Percentiles rank a stretch among this genome's conserved stretches.
These are phyloP conservation scores for Cosmopolites sordidus DNA, from an alignment of 2,888 invertebrate genomes.

Conservation along the genomic window DNA sequence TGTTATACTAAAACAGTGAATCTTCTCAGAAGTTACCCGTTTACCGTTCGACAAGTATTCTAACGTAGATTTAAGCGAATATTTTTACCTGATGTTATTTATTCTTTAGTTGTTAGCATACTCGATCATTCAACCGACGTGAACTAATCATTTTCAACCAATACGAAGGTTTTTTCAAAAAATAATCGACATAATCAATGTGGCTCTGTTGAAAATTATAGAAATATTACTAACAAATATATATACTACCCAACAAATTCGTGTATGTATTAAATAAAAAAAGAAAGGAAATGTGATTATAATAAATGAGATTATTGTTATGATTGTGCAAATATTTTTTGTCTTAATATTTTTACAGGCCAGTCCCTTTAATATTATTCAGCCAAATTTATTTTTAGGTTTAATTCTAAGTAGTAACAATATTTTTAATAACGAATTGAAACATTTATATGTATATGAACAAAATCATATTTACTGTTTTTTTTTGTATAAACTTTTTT, in stretches of 20 bases:
- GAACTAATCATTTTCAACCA: too few species aligned
- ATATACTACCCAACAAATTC: background rate
- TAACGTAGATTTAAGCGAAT: slow-evolving; percentile 6
- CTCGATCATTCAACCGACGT: too few species aligned
- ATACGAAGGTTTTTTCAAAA: too few species aligned
- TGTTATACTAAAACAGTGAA: too few species aligned
- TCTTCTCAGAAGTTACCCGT: slow-evolving; percentile 9
- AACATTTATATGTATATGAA: too few species aligned
- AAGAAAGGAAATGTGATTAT: slow-evolving; percentile 37
- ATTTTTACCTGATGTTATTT: slow-evolving; percentile 15
- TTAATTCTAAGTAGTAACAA: too few species aligned
- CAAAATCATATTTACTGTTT: too few species aligned
- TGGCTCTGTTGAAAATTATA: background rate
- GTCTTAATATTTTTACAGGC: slow-evolving; percentile 26
- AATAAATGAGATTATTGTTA: slow-evolving; percentile 37
- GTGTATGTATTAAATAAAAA: slow-evolving; percentile 22
- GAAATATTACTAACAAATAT: background rate
- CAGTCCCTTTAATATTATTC: background rate
- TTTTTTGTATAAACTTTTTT: too few species aligned
- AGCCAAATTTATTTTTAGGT: too few species aligned
- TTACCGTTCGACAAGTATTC: slow-evolving; percentile 6
- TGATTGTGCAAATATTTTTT: slow-evolving; percentile 35
- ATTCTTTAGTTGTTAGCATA: slow-evolving; percentile 7
- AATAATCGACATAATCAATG: too few species aligned
- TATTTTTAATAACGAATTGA: too few species aligned